A percentile compares a stretch with the other conserved stretches of the same genome.
Evolutionary conservation across 2,797 vertebrate genomes (phyloP).

Genomic region (Micropoecilia bifurca): DNA sequence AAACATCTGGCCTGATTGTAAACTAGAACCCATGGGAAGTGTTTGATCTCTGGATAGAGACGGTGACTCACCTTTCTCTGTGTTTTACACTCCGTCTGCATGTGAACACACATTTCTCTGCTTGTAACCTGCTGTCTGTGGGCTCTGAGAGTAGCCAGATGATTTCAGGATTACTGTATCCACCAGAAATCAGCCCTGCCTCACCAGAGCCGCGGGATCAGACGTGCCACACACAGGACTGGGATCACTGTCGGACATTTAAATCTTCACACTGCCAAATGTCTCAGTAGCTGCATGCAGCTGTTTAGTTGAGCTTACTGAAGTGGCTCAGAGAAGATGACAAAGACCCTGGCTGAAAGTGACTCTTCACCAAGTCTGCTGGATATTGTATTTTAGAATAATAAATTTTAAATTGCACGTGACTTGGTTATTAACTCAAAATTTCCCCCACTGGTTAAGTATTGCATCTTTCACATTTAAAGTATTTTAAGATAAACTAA

Average conservation of each 20-base stretch:
- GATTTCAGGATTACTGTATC: constrained; percentile 74
- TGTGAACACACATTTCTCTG: constrained; percentile 43
- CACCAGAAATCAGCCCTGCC: constrained; percentile 55
- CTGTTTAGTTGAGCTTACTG: constrained; percentile 61
- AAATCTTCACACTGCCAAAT: constrained; percentile 56
- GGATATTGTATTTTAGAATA: background rate
- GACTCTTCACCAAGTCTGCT: background rate
- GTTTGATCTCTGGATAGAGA: constrained; percentile 68
- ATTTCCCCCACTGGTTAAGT: background rate
- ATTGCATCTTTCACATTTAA: background rate
- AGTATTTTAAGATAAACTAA: background rate
- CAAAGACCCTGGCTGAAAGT: constrained; percentile 24
- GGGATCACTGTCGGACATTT: constrained; percentile 51
- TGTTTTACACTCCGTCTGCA: constrained; percentile 47
- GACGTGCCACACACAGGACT: constrained; percentile 63
- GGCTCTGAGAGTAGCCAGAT: constrained; percentile 56
- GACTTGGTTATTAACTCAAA: background rate
- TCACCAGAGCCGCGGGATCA: constrained; percentile 69
- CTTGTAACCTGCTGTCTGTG: constrained; percentile 49
- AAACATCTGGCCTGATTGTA: constrained; percentile 49
- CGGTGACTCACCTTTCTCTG: constrained; percentile 61
- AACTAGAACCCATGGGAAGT: constrained; percentile 53
- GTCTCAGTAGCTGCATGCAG: constrained; percentile 60
- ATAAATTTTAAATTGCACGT: background rate
- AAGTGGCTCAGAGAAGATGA: constrained; percentile 50